Evolutionary conservation across 2,113 vertebrate genomes (phyloP).

Genomic region (Campylorhamphus procurvoides): DNA sequence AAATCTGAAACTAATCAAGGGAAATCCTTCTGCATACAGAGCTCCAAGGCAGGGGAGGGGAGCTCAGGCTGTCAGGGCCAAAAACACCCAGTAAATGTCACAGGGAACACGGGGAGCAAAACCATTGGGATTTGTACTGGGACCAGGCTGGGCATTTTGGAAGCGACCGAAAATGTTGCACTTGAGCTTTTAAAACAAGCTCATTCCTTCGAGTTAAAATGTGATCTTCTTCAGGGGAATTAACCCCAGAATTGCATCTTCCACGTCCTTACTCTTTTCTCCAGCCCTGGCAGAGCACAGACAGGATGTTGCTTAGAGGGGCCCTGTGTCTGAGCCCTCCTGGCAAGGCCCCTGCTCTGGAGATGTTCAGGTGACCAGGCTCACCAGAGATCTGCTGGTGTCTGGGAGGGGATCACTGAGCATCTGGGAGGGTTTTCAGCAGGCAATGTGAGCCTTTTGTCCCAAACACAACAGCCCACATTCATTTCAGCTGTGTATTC

Average conservation of each 20-base stretch:
- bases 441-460: not conserved
- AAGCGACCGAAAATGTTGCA: not conserved
- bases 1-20: not conserved
- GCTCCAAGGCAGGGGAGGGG: not conserved
- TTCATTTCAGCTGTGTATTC: not conserved
- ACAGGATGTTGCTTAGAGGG: not conserved
- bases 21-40: not conserved
- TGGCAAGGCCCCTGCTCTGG: not conserved
- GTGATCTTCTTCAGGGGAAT: not conserved
- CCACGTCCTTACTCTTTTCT: not conserved
- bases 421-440: not conserved
- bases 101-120: not conserved
- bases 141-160: not conserved
- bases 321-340: not conserved
- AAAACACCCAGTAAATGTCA: not conserved
- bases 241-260: not conserved
- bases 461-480: not conserved
- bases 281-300: not conserved
- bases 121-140: not conserved
- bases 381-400: not conserved
- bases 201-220: not conserved
- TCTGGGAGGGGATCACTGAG: not conserved
- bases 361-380: not conserved
- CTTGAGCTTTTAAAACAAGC: not conserved
- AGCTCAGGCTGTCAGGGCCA: not conserved